phyloP scores from a whole-genome alignment of 2,888 invertebrate species.

The Stomorhina lunata region DNA sequence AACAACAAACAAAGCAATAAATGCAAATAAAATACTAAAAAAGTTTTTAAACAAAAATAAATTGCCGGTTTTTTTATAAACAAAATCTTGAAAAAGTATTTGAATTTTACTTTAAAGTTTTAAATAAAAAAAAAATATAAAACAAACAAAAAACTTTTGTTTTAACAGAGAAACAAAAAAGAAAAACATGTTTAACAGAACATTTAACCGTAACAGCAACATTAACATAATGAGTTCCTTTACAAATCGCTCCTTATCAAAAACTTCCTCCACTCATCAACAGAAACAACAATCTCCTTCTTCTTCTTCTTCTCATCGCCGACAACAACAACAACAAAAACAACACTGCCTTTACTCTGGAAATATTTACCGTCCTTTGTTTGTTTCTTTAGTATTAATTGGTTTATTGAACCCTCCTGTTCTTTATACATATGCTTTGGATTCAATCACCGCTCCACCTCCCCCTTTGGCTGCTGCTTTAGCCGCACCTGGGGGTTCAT shows the following conservation, averaged over 20 bases:
- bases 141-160: not conserved
- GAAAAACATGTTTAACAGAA: conserved; percentile 52
- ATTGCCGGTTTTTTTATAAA: not conserved
- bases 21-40: not conserved
- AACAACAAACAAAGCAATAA: conserved; percentile 11
- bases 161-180: too few relatives aligned
- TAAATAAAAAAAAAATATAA: not conserved
- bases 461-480: conserved; percentile 65
- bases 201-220: conserved; percentile 18
- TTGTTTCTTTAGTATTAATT: conserved; percentile 34
- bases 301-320: not conserved
- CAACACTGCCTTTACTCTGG: conserved; percentile 56
- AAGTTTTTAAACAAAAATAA: not conserved
- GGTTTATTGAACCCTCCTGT: conserved; percentile 48
- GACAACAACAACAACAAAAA: not conserved
- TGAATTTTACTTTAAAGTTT: conserved; percentile 6
- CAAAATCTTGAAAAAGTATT: not conserved
- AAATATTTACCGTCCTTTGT: conserved; percentile 60
- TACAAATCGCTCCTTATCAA: conserved; percentile 37
- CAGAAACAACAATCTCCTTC: not conserved
- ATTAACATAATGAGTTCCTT: conserved; percentile 62
- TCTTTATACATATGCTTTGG: conserved; percentile 25
- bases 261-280: conserved; percentile 13
- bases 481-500: conserved; percentile 69
- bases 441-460: conserved; percentile 36